Base-by-base conservation (phyloP, 1,140 invertebrate genomes). In the Sinonovacula constricta region DNA sequence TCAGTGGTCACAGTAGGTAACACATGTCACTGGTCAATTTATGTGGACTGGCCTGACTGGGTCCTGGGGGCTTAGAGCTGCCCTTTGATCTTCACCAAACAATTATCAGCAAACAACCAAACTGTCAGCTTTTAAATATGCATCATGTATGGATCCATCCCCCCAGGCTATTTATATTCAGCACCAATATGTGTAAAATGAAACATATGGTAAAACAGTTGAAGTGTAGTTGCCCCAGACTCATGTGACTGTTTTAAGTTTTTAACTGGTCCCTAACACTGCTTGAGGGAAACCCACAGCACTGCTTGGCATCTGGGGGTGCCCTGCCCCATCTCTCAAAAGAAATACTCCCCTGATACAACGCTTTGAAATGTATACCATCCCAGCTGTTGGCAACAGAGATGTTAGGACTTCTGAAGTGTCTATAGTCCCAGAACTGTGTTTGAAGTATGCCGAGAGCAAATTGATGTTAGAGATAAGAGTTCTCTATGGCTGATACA, bases 401-500 rank as follows among this genome's bases (percentile, higher is more conserved):
- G 51, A 74, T 74, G 45, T 45, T 53, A 56, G 57, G 65, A 74
- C 24, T 45, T 45, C 28, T 30, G 45, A 62, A 74, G 71, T 63
- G 71, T 74, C 65, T 36, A 39, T 65, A 59, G 62, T 53, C 56
- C 22, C 30, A 34, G 59, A 54, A 74, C 45, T 51, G 18, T 65
- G 71, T 74, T 74, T 74, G 71, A 74, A 74, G 62, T 74, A 53
- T 39, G 36, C n/a, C 39, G 39, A 18, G n/a, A 74, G 71, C 45
- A 74, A 65, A 62, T 62, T 63, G 71, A 74, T 74, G 71, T 34
- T 24, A 54, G 24, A 45, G 71, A 74, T 74, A 74, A 74, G 71
- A 74, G 33, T n/a, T n/a, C n/a, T n/a, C n/a, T n/a, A n/a, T n/a
- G n/a, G n/a, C n/a, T n/a, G n/a, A n/a, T n/a, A n/a, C n/a, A n/a